These are phyloP conservation scores for Steinernema khuongi DNA, from an alignment of 1,140 invertebrate genomes.

Conservation along the genomic window DNA sequence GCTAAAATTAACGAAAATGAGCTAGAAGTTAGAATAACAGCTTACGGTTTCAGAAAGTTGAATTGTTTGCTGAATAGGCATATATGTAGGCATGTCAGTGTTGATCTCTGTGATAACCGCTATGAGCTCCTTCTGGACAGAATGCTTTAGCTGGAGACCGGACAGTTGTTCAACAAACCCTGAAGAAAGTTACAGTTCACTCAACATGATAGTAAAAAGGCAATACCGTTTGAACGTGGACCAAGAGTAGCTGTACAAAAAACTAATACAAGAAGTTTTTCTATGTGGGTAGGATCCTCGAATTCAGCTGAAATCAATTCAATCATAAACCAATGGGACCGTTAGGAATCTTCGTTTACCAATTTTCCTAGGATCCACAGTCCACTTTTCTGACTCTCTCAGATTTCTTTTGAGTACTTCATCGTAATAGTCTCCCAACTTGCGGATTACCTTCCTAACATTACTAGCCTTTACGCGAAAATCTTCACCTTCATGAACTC, in stretches of 20 bases:
- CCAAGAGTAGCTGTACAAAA: neutral
- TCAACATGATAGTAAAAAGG: neutral
- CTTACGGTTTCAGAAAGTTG: too few relatives aligned
- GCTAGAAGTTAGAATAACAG: too few relatives aligned
- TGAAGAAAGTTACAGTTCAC: neutral
- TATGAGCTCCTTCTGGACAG: neutral
- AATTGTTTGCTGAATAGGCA: too few relatives aligned
- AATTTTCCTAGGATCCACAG: neutral
- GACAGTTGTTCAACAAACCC: neutral
- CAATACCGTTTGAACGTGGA: neutral
- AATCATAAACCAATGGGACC: neutral
- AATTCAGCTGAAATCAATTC: neutral
- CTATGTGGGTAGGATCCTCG: neutral
- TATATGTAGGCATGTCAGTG: neutral
- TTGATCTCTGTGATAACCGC: neutral
- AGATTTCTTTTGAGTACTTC: neutral
- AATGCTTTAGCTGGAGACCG: neutral
- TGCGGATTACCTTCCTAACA: neutral
- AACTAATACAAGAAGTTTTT: neutral
- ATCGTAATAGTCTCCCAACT: neutral
- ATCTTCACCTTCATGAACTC: neutral
- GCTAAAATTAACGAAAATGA: neutral
- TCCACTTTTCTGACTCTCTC: neutral
- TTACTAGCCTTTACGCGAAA: neutral
- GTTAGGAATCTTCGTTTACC: neutral